Percentiles rank a stretch among this genome's conserved stretches.
Conservation (phyloP, 2,113 vertebrate species). For the Australoheros scitulus region DNA sequence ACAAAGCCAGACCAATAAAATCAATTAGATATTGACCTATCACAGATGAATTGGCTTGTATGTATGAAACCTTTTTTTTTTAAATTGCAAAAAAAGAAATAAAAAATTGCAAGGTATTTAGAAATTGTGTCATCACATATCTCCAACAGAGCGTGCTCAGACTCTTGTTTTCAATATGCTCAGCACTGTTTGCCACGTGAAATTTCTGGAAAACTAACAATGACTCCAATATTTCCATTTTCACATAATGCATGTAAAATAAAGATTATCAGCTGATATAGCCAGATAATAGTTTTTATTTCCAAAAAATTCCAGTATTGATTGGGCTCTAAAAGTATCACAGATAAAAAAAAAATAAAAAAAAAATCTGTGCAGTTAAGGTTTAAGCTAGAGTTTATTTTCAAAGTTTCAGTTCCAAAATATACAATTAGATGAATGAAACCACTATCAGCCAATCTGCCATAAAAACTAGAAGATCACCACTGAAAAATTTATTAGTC, state of each 20-base stretch:
- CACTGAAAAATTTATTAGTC: background rate
- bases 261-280: too few relatives aligned
- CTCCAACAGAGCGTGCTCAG: background rate
- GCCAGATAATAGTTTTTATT: too few relatives aligned
- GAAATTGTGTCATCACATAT: background rate
- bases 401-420: background rate
- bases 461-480: background rate
- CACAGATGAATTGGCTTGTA: accelerated
- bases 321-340: too few relatives aligned
- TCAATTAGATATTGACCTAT: background rate
- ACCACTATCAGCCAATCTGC: accelerated
- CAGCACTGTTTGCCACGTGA: background rate
- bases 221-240: too few relatives aligned
- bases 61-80: background rate
- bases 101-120: background rate
- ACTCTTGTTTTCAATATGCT: background rate
- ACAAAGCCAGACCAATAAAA: background rate
- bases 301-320: too few relatives aligned
- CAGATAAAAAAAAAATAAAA: too few relatives aligned
- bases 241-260: too few relatives aligned
- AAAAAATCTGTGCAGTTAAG: too few relatives aligned
- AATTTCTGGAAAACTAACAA: background rate
- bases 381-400: background rate
- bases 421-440: accelerated
- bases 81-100: too few relatives aligned